Evolutionary conservation across 2,797 vertebrate genomes (phyloP), one percentile per base, ranked within the genome.

Genomic region (Halcyon smyrnensis): DNA sequence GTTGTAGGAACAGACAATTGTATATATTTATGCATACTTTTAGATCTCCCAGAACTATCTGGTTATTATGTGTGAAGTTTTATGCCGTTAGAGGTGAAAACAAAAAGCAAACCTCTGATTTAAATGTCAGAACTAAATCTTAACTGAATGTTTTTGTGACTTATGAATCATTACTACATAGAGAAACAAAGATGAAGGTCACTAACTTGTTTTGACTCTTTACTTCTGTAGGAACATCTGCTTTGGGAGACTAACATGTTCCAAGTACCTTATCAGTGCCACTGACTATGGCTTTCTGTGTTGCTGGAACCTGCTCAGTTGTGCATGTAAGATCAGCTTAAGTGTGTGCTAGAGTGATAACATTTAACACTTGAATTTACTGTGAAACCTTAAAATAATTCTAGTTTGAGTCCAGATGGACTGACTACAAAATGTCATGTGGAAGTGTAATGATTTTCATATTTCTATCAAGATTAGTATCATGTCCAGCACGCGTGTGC

Each of bases 241-340:
- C 97, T 99, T 99, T 93, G 99, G 99, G 32, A 98, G 97, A 91
- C 96, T 98, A 34, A 99, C 98, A 56, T 99, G 99, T 96, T 99
- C 99, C 30, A 99, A 99, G 93, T 99, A 99, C 98, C 98, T 99
- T 89, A 97, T 99, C 75, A 98, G 98, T 90, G 98, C 98, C 78
- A 99, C 98, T n/a, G 97, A 95, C 48, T 95, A 91, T 76, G 98
- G 98, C 81, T 98, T 99, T 85, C 98, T 99, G 53, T 99, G 98
- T 98, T 99, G 99, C 97, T 99, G 99, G 99, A 99, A 99, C 98
- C 98, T 99, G 39, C 99, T 99, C 96, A 99, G 98, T 75, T 99
- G 99, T 98, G 97, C 98, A 95, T 78, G 99, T 99, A 98, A 98
- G 99, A 84, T 71, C 17, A 30, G 67, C 94, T 92, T 50, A 62